Percentiles rank a stretch among this genome's conserved stretches.
These are phyloP conservation scores for Trypoxylon attenuatum DNA, from an alignment of 2,888 invertebrate species.

Conservation along the genomic window DNA sequence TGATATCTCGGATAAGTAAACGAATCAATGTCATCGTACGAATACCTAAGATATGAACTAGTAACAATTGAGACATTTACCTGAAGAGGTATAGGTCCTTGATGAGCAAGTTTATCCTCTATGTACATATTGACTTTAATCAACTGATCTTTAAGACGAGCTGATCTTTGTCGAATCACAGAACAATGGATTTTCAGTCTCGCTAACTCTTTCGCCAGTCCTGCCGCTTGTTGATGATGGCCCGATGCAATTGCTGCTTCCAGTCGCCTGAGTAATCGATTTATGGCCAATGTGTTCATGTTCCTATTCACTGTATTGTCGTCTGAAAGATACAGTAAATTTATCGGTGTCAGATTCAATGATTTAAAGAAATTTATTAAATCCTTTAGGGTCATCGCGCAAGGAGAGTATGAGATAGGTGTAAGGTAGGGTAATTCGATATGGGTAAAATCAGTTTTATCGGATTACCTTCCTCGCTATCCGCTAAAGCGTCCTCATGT, in stretches of 20 bases:
- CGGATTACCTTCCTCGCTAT: conserved; percentile 44
- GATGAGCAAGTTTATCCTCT: conserved; percentile 87
- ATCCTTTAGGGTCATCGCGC: too few species aligned
- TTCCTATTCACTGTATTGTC: conserved; percentile 56
- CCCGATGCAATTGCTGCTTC: conserved; percentile 87
- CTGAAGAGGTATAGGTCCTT: conserved; percentile 84
- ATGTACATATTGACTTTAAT: conserved; percentile 86
- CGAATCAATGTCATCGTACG: conserved; percentile 26
- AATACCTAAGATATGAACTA: conserved; percentile 15
- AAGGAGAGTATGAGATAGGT: too few species aligned
- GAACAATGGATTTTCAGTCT: conserved; percentile 85
- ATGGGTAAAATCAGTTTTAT: too few species aligned
- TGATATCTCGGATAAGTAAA: conserved; percentile 31
- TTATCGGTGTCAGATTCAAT: too few species aligned
- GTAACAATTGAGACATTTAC: conserved; percentile 70
- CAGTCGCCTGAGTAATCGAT: conserved; percentile 81
- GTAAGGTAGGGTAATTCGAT: too few species aligned
- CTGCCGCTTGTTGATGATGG: conserved; percentile 84
- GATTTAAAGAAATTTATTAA: too few species aligned
- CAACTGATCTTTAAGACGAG: conserved; percentile 60
- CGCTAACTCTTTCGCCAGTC: conserved; percentile 85
- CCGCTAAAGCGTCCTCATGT: conserved; percentile 22
- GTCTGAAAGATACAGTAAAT: conserved; percentile 25
- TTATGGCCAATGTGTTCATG: conserved; percentile 79
- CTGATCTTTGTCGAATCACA: conserved; percentile 76